Evolutionary conservation across 2,888 invertebrate species (phyloP), one percentile per base, ranked within the genome.

Genomic region (Coremacera marginata): DNA sequence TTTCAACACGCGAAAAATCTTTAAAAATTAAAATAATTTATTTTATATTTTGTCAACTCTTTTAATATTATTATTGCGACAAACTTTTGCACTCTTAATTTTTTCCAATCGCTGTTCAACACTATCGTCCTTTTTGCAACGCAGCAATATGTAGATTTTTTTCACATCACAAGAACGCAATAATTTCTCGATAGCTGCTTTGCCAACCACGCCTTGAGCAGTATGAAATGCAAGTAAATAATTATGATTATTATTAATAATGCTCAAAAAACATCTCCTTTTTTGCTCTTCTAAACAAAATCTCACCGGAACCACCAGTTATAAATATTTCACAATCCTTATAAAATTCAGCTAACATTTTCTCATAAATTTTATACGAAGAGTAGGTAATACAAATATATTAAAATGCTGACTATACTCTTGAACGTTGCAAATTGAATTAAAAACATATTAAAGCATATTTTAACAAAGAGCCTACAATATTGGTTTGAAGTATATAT

Each of bases 171-270:
- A 96, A 4, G 95, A 95, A 82, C 96, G 92, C 4, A 98, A 89
- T 4, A 98, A 89, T 88, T 98, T 98, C 88, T 98, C 97, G 5
- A 97, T 91, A 25, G 97, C 88, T 0, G 95, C 94, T 90, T 98
- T 97, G 0, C 98, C 97, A 88, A 98, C 92, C 85, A 97, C 97
- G 0, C 96, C 97, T 91, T 85, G 1, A 87, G 63, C 14, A 7
- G 31, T 31, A 4, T 4, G 37, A 19, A 31, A 16, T 31, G 31
- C 31, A 5, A 31, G 5, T 31, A 31, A 31, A 5, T 31, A 65
- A 5, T 72, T 72, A 19, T 44, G 11, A 49, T 73, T 72, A 60
- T 37, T 37, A 37, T 7, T 8, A 37, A 37, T 5, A 7, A 4
- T 37, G 37, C 37, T 37, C 37, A 8, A 37, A 37, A 5, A 4